Percentiles rank a stretch among this genome's conserved stretches.
Conservation (phyloP, 2,888 invertebrate genomes). For the Periphyllus acericola region DNA sequence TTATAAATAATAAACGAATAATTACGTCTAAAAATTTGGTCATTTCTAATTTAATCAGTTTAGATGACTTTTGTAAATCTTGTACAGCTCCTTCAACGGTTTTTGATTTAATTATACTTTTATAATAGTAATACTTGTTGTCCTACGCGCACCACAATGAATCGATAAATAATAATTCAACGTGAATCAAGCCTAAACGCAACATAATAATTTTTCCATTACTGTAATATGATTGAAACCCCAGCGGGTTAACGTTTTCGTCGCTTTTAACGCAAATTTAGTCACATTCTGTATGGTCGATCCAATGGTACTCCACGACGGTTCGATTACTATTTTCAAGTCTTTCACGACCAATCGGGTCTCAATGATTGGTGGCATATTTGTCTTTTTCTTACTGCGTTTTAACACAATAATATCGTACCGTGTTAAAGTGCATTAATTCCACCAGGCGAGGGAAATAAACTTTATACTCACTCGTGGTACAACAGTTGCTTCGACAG, state of each 20-base stretch:
- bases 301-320: not conserved
- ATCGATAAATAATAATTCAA: not conserved
- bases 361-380: conserved; percentile 9
- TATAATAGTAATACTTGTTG: not conserved
- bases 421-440: not conserved
- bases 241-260: not conserved
- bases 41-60: conserved; percentile 1
- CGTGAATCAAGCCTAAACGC: not conserved
- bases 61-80: not conserved
- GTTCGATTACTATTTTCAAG: not conserved
- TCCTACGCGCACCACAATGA: not conserved
- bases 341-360: conserved; percentile 7
- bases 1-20: not conserved
- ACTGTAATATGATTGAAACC: conserved; percentile 22
- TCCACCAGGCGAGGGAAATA: not conserved
- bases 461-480: not conserved
- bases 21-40: not conserved
- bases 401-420: not conserved
- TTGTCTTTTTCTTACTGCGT: not conserved
- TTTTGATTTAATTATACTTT: not conserved
- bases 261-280: not conserved
- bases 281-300: not conserved
- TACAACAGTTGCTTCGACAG: not conserved
- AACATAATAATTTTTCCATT: not conserved
- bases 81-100: not conserved